Percentiles rank a stretch among this genome's conserved stretches.
Evolutionary conservation across 2,797 vertebrate genomes (phyloP).

Genomic region (Sternarchorhynchus goeldii): DNA sequence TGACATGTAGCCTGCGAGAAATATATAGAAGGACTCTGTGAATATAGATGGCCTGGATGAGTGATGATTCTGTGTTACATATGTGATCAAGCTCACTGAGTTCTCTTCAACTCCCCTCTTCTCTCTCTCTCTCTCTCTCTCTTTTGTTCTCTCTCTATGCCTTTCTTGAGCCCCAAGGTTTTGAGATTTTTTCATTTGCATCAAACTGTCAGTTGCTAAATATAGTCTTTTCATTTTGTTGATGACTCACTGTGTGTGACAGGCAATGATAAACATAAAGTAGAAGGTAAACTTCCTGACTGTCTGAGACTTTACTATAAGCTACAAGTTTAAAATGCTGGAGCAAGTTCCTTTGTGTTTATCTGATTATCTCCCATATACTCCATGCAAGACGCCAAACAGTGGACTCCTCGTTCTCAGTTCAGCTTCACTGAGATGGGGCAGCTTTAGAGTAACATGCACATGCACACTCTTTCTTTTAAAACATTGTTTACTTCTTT

Average conservation of each 20-base stretch:
- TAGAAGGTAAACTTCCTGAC: slow-evolving; percentile 26
- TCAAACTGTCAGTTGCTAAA: slow-evolving; percentile 38
- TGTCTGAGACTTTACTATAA: slow-evolving; percentile 8
- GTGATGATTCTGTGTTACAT: neutral
- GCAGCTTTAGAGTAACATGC: too few species aligned
- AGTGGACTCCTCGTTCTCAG: too few species aligned
- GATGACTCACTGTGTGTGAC: slow-evolving; percentile 41
- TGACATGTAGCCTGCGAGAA: too few species aligned
- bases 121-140: neutral
- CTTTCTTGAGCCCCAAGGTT: slow-evolving; percentile 15
- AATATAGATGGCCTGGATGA: neutral
- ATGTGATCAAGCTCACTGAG: neutral
- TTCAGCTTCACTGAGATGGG: too few species aligned
- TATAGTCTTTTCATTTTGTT: slow-evolving; percentile 44
- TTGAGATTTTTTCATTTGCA: slow-evolving; percentile 28
- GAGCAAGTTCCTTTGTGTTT: neutral
- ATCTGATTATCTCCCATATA: neutral
- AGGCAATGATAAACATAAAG: slow-evolving; percentile 37
- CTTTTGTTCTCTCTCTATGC: neutral
- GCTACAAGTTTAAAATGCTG: neutral
- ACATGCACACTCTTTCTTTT: too few species aligned
- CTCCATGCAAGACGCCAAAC: neutral
- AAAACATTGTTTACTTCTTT: too few species aligned
- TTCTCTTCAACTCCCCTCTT: neutral
- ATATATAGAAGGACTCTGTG: too few species aligned